Evolutionary conservation across 2,113 vertebrate species (phyloP).

Genomic region (Agapornis roseicollis): DNA sequence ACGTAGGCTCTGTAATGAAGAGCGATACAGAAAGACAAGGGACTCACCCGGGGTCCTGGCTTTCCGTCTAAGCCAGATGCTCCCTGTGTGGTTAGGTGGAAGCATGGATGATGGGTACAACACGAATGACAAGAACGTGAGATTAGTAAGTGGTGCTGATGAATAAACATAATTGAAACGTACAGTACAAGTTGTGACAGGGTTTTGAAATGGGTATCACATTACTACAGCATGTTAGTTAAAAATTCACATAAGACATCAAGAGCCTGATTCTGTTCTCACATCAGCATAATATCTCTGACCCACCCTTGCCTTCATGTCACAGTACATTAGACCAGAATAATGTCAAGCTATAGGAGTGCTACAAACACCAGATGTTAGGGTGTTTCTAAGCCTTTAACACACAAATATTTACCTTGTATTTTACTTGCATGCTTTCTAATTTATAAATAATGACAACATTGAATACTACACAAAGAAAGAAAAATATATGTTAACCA

Average conservation of each 20-base stretch:
- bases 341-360: not conserved
- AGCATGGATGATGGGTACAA: conserved; percentile 82
- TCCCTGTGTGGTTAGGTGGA: conserved; percentile 92
- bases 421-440: not conserved
- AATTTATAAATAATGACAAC: not conserved
- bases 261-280: not conserved
- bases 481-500: not conserved
- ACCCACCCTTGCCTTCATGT: not conserved
- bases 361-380: conserved; percentile 18
- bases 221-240: conserved; percentile 72
- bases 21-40: conserved; percentile 71
- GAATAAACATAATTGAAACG: conserved; percentile 73
- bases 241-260: conserved; percentile 63
- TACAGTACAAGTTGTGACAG: conserved; percentile 57
- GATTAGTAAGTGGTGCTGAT: conserved; percentile 89
- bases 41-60: conserved; percentile 98
- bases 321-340: not conserved
- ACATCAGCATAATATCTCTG: not conserved
- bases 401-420: conserved; percentile 4
- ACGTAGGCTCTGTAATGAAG: not conserved
- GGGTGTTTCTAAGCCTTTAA: conserved; percentile 52
- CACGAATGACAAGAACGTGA: conserved; percentile 94
- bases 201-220: conserved; percentile 58
- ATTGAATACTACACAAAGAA: not conserved
- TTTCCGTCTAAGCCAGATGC: conserved; percentile 99